Base-by-base conservation (phyloP, 2,113 vertebrate genomes). In the Gorsachius goisagi region DNA sequence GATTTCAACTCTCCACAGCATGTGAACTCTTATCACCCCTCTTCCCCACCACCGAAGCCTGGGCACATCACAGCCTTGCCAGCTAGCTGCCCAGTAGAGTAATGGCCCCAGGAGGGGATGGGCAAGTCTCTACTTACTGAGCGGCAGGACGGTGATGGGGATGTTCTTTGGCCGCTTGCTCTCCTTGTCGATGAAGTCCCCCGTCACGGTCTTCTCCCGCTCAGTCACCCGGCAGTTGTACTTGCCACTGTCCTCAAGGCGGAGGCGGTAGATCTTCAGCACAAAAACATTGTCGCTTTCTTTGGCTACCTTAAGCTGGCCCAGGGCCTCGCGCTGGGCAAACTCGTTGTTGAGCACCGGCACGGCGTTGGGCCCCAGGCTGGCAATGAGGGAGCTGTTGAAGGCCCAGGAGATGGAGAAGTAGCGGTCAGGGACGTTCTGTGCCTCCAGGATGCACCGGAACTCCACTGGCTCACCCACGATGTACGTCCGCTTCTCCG, bases 331-430 rank as follows among this genome's bases (percentile, higher is more conserved):
- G 0, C 99, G 98, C 66, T 98, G 98, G 37, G 98, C 82, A 12
- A 99, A 99, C 39, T 99, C 99, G 0, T 98, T 97, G 95, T 99
- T 99, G 97, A 99, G 98, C 89, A 98, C 88, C 0, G 99, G 99
- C 97, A 99, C 99, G 2, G 99, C 99, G 1, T 98, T 99, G 53
- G 99, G 99, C 63, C 99, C 99, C 97, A 99, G 98, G 97, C 98
- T 99, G 97, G 99, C 99, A 23, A 99, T 98, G 63, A 99, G 98
- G 41, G 99, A 99, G 98, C 99, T 99, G 98, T 99, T 99, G 98
- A 99, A 99, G 95, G 99, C 99, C 99, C 99, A 99, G 95, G 99
- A 99, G 97, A 99, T 98, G 41, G 99, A 99, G 90, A 99, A 99
- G 98, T 99, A 99, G 28, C 99, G 99, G 95, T 99, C 99, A 0